Base-by-base conservation (phyloP, 2,113 vertebrate species). In the Puntigrus tetrazona region DNA sequence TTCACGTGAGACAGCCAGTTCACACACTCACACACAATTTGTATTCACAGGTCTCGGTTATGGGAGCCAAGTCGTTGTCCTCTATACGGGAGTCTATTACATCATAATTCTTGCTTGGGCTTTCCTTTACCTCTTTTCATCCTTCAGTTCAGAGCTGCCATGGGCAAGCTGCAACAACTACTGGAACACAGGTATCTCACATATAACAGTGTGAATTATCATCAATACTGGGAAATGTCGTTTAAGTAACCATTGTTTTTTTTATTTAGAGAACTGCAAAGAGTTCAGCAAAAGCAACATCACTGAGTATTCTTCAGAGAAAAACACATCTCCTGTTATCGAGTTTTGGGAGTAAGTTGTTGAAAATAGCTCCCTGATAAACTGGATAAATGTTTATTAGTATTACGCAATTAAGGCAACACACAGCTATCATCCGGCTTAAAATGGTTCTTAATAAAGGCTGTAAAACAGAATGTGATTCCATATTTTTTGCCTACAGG, bases 311-410 rank as follows among this genome's bases (percentile, higher is more conserved):
- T 92, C 82, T 59, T 8, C 91, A 20, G 83, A 86, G 4, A 95
- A 95, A 2, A 87, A 92, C 84, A 94, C 95, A 3, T 98, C 97
- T 2, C 94, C 97, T 4, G 94, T 97, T 88, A 92, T 95, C 75
- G 97, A 99, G 87, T 99, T 97, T 92, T 99, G 97, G 97, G 97
- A 99, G 97, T 99, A 95, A 61, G 98, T 97, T 20, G 14, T 81
- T 22, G 0, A 1, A 7, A 57, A 61, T 14, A 29, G 22, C 38
- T n/a, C 47, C 7, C 14, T 7, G 27, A 43, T 47, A 77, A 50
- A 69, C 18, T 20, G 22, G 65, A 38, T 45, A 11, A n/a, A 43
- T 73, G 1, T 14, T 43, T 7, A 73, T 25, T 45, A 43, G 5
- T 25, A 45, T 45, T 69, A 25, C 7, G 41, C 41, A 74, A 43